These are phyloP conservation scores for Drosophila pseudoobscura DNA, from an alignment of 1,140 invertebrate species.

Conservation along the genomic window DNA sequence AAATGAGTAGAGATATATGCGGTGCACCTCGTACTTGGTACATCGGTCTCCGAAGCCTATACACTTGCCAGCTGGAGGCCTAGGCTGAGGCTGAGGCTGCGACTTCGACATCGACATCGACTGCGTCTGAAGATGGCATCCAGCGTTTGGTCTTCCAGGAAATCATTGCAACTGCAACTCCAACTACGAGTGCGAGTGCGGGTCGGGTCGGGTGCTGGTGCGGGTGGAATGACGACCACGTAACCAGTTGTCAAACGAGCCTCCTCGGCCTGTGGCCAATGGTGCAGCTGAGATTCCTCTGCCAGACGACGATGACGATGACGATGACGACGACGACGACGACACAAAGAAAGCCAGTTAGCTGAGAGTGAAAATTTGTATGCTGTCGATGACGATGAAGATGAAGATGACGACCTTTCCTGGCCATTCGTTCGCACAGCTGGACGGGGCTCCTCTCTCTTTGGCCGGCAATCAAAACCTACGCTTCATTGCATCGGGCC, in stretches of 20 bases:
- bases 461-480: conserved; percentile 10
- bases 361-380: conserved; percentile 47
- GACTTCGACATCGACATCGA: not conserved
- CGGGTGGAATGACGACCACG: conserved; percentile 39
- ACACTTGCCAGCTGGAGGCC: conserved; percentile 37
- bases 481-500: not conserved
- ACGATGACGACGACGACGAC: conserved; percentile 19
- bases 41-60: conserved; percentile 40
- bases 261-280: conserved; percentile 64
- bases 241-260: conserved; percentile 77
- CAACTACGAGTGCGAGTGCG: conserved; percentile 17
- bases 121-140: conserved; percentile 67
- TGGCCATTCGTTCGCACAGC: conserved; percentile 28
- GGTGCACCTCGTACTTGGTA: conserved; percentile 54
- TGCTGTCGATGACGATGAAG: conserved; percentile 22
- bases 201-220: conserved; percentile 40
- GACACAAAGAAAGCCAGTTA: conserved; percentile 45
- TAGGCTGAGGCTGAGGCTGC: conserved; percentile 12
- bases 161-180: conserved; percentile 31
- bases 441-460: conserved; percentile 14
- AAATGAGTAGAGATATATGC: conserved; percentile 75
- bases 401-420: conserved; percentile 44
- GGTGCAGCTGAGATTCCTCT: conserved; percentile 52
- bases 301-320: conserved; percentile 6
- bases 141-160: conserved; percentile 63